Conservation (phyloP, 2,888 invertebrate species). For the Cerceris rybyensis region DNA sequence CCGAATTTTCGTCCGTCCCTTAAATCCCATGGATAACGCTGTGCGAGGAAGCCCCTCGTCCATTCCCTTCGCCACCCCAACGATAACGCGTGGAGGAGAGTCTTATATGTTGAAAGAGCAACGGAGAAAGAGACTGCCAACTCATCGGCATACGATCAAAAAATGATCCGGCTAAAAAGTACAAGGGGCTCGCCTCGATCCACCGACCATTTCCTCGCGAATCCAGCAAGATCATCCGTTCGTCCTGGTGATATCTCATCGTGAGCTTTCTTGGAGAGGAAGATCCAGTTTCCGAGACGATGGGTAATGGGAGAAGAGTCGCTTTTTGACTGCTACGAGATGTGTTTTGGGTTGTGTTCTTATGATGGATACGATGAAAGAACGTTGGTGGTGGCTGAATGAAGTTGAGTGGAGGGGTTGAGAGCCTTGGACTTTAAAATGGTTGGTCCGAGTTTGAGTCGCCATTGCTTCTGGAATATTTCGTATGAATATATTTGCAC, state of each 20-base stretch:
- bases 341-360: too few relatives aligned
- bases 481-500: too few relatives aligned
- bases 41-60: constrained; percentile 61
- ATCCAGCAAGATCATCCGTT: constrained; percentile 21
- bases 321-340: too few relatives aligned
- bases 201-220: constrained; percentile 43
- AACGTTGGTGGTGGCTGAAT: too few relatives aligned
- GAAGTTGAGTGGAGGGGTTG: too few relatives aligned
- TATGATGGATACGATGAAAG: too few relatives aligned
- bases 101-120: constrained; percentile 28
- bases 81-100: constrained; percentile 56
- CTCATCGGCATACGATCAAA: constrained; percentile 72
- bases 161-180: constrained; percentile 68
- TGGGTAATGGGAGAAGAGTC: background rate
- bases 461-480: too few relatives aligned
- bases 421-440: too few relatives aligned
- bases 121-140: constrained; percentile 60
- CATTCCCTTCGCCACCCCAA: constrained; percentile 49
- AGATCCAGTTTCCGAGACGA: constrained; percentile 11
- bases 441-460: too few relatives aligned
- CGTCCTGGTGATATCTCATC: constrained; percentile 32
- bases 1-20: constrained; percentile 72
- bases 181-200: constrained; percentile 33
- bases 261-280: constrained; percentile 13
- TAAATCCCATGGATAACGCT: constrained; percentile 75